These are phyloP conservation scores for Halocynthia aurantium DNA, from an alignment of 23 tunicate genomes.

Conservation along the genomic window DNA sequence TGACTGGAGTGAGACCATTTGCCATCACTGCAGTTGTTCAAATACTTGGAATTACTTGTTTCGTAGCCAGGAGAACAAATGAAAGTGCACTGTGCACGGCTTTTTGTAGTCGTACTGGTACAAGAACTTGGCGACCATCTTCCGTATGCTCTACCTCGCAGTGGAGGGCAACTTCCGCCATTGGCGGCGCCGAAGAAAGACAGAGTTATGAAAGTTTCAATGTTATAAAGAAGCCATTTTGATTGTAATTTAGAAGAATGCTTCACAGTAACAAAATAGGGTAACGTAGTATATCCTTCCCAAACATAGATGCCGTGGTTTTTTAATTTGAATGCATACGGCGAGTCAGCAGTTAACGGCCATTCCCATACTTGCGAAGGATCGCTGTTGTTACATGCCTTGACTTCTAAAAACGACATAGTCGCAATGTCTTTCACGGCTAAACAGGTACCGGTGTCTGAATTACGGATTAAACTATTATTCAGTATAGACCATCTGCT, in stretches of 20 bases:
- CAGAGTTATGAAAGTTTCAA: not conserved
- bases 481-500: slow-evolving; percentile 29
- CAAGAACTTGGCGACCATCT: slow-evolving; percentile 43
- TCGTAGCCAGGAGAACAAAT: slow-evolving; percentile 31
- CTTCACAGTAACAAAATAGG: slow-evolving; percentile 1
- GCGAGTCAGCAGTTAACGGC: slow-evolving; percentile 7
- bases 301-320: slow-evolving; percentile 19
- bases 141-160: slow-evolving; percentile 19
- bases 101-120: not conserved
- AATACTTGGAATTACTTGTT: not conserved
- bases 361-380: slow-evolving; percentile 33
- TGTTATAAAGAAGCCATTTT: slow-evolving; percentile 28
- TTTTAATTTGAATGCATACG: slow-evolving; percentile 27
- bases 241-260: not conserved
- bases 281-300: slow-evolving; percentile 38
- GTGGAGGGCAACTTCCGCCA: slow-evolving; percentile 25
- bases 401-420: slow-evolving; percentile 16
- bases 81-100: slow-evolving; percentile 16
- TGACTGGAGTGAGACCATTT: slow-evolving; percentile 6
- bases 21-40: slow-evolving; percentile 21
- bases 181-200: slow-evolving; percentile 28
- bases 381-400: slow-evolving; percentile 33
- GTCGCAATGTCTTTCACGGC: slow-evolving; percentile 10
- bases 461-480: slow-evolving; percentile 7
- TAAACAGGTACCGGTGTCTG: slow-evolving; percentile 19